Evolutionary conservation across 2,888 invertebrate genomes (phyloP), one percentile per base, ranked within the genome.

Genomic region (Melangyna quadrimaculata): DNA sequence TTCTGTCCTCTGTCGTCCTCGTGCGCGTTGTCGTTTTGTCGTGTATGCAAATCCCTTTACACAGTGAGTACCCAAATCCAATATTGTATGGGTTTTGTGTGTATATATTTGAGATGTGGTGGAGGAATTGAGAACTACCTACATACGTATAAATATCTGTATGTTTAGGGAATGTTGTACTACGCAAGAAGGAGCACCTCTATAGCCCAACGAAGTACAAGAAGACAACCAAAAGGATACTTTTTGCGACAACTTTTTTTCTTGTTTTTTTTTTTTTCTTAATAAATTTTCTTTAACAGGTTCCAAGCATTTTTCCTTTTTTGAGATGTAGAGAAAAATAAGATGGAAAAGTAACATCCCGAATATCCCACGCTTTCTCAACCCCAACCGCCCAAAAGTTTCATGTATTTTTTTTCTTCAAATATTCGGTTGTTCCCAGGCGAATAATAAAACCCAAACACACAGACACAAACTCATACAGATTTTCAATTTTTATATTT

Each of bases 21-120:
- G 61, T 63, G 17, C 61, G 63, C 37, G 67, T 35, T n/a, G 61
- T 55, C 57, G 69, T 67, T 67, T 70, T 37, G 78, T 80, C 72
- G 72, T 77, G 81, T 80, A 86, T 86, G 86, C 80, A 86, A 86
- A 86, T 86, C 86, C 73, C 77, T 81, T 86, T 81, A 80, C 80
- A 86, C 72, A 77, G 74, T 79, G 74, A 74, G 71, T 79, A 79
- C 70, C 78, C 67, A 80, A 55, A 80, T 80, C 74, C 84, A 86
- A 86, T 78, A 73, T 77, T 86, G 77, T 86, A 72, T 86, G 73
- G 75, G 80, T 86, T 75, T 72, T 86, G 70, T 77, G 77, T 79
- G 79, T 80, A 77, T 80, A 57, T 70, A 80, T 86, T 86, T 80
- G 72, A n/a, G n/a, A 86, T 86, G 84, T 80, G 79, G 84, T 72